phyloP scores from a whole-genome alignment of 2,888 invertebrate species.

The Atethmia centrago region DNA sequence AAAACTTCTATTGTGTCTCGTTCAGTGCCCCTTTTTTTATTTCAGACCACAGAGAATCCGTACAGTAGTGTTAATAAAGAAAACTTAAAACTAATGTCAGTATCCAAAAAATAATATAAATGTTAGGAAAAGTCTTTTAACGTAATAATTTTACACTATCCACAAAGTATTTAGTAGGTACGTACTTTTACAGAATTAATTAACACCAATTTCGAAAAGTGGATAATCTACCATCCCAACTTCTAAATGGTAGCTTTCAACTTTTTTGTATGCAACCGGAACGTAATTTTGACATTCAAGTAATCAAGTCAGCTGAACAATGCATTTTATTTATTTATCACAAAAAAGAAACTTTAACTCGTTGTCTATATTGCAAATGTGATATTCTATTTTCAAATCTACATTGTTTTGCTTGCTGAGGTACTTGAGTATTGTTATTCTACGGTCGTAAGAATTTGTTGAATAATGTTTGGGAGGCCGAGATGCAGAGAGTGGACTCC shows the following conservation, averaged over 20 bases:
- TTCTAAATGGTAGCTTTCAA: conserved; percentile 32
- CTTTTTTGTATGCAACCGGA: conserved; percentile 5
- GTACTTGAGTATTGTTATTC: conserved; percentile 55
- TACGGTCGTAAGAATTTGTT: conserved; percentile 62
- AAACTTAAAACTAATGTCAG: neutral
- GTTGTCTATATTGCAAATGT: conserved; percentile 37
- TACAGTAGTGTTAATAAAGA: neutral
- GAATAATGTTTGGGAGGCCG: conserved; percentile 91
- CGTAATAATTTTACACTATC: neutral
- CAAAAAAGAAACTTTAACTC: conserved; percentile 48
- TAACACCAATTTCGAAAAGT: neutral
- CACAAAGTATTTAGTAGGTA: neutral
- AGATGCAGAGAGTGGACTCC: conserved; percentile 95
- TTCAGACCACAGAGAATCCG: neutral
- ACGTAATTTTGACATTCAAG: conserved; percentile 62
- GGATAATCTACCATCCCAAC: neutral
- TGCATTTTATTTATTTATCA: conserved; percentile 77
- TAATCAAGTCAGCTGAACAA: conserved; percentile 74
- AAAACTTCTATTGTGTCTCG: too few relatives aligned
- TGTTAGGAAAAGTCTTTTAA: neutral
- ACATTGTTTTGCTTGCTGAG: conserved; percentile 23
- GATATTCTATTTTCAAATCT: conserved; percentile 23
- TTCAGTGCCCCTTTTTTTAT: too few relatives aligned
- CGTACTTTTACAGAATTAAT: neutral
- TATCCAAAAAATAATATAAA: neutral